Base-by-base conservation (phyloP, 2,797 vertebrate species). In the Periophthalmus magnuspinnatus region DNA sequence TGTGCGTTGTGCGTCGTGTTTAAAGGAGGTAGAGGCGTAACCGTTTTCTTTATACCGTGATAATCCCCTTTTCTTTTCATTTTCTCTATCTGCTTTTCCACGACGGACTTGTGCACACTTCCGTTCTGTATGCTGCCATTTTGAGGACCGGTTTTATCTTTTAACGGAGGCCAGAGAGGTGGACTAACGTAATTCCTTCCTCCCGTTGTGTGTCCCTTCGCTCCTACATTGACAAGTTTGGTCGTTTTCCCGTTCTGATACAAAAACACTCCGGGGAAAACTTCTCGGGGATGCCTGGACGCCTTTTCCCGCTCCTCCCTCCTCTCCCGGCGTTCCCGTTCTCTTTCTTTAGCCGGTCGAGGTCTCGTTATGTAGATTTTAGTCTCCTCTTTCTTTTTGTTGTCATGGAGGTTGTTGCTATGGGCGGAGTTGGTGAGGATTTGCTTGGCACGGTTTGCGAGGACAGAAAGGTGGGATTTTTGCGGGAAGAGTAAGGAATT, bases 301-400 rank as follows among this genome's bases (percentile, higher is more conserved):
- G 74, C 81, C 74, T 84, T 83, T 33, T 65, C 63, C 4, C 63
- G 8, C 47, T 89, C 87, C 70, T 87, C 89, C 59, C 74, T 84
- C 78, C 90, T 93, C 21, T 93, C 78, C 0, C 92, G 91, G 17
- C 93, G 92, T 65, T 88, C 86, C 56, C 79, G 89, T 57, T 91
- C 90, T n/a, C 87, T 75, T 55, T 93, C 92, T 69, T 85, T 85
- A 11, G 86, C 89, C 1, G 90, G 83, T 14, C 96, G 91, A 17
- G 92, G 94, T 82, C 94, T 88, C 0, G 97, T 99, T 81, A 99
- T 94, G 0, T 99, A 99, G 76, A 98, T 95, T 82, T 96, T 97
- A 69, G 93, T 95, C 69, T 93, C 90, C 54, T 88, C 85, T 56
- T 86, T 93, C 66, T 85, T 85, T 72, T 88, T 91, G 62, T 78